Percentiles rank a stretch among this genome's conserved stretches.
Evolutionary conservation across 2,797 vertebrate species (phyloP).

Genomic region (Halcyon chelicuti): DNA sequence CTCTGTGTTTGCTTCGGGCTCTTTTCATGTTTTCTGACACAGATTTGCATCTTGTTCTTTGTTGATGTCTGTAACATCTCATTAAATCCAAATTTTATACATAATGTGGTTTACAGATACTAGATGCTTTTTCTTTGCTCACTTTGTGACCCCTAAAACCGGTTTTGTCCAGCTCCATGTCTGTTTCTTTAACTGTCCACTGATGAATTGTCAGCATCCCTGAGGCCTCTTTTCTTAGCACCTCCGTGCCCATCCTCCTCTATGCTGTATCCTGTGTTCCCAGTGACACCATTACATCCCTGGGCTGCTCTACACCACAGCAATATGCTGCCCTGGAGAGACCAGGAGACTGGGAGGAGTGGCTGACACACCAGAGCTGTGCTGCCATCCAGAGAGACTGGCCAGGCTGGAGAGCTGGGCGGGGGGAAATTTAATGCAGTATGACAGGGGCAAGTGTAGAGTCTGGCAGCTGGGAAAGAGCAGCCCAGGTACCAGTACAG

Average conservation of each 20-base stretch:
- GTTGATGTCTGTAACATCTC: neutral
- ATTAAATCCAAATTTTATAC: neutral
- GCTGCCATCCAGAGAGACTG: too few relatives aligned
- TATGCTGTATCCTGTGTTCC: neutral
- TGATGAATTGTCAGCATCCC: neutral
- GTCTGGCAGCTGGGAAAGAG: too few relatives aligned
- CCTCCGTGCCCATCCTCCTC: neutral
- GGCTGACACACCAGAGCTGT: too few relatives aligned
- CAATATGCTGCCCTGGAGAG: neutral
- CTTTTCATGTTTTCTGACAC: neutral
- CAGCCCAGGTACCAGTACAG: too few relatives aligned
- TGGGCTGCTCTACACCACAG: neutral
- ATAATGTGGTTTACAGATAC: neutral
- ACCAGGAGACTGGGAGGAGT: too few relatives aligned
- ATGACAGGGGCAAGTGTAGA: too few relatives aligned
- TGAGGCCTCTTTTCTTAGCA: neutral
- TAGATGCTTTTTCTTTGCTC: neutral
- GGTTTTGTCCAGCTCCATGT: neutral
- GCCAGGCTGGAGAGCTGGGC: too few relatives aligned
- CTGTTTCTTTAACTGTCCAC: neutral
- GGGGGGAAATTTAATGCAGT: too few relatives aligned
- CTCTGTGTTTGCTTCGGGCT: neutral
- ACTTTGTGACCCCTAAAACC: neutral
- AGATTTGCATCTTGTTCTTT: neutral
- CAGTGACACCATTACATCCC: neutral